Conservation (phyloP, 2,888 invertebrate species). For the Stegana nigrithorax region DNA sequence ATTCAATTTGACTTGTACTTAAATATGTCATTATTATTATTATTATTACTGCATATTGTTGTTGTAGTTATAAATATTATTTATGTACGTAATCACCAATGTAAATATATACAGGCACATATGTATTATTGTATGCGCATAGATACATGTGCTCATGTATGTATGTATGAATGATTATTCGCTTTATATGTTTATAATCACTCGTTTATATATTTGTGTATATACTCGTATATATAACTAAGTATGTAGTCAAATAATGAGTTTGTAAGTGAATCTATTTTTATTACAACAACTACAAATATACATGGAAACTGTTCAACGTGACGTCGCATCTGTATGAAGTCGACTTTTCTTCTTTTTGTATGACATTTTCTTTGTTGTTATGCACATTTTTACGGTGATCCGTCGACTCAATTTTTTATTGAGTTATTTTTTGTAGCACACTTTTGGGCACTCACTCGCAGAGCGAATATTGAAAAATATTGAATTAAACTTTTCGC, state of each 20-base stretch:
- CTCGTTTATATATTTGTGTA: not conserved
- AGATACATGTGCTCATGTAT: not conserved
- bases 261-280: slow-evolving; percentile 9
- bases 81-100: slow-evolving; percentile 23
- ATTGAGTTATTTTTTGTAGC: not conserved
- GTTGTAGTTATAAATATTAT: slow-evolving; percentile 17
- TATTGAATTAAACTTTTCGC: not conserved
- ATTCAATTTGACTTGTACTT: no score
- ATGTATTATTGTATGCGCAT: not conserved
- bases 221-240: not conserved
- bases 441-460: no score
- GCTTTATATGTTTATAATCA: not conserved
- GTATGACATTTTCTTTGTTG: not conserved
- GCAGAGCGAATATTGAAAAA: no score
- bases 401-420: not conserved
- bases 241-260: not conserved
- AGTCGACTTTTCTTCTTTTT: not conserved
- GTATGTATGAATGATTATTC: not conserved
- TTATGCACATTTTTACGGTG: not conserved
- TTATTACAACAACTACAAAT: slow-evolving; percentile 9
- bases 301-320: no score
- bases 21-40: not conserved
- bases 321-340: not conserved
- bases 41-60: slow-evolving; percentile 19
- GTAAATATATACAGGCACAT: slow-evolving; percentile 18